Percentiles rank a stretch among this genome's conserved stretches.
These are phyloP conservation scores for Astatotilapia flaviijosephi DNA, from an alignment of 2,113 vertebrate species.

Conservation along the genomic window DNA sequence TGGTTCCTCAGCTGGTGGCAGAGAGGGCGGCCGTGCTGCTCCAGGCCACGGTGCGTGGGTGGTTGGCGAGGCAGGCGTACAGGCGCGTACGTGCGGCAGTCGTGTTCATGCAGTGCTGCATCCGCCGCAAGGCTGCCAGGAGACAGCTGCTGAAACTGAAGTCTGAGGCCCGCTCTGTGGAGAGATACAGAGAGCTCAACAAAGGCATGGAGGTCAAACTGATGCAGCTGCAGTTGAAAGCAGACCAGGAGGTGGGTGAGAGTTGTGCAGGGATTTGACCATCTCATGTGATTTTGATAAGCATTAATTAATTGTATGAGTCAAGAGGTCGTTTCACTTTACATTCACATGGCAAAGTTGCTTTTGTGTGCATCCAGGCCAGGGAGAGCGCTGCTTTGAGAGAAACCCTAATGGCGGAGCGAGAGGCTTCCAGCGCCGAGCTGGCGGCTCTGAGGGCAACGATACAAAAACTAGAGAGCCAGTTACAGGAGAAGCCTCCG, in stretches of 20 bases:
- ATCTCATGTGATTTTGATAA: background rate
- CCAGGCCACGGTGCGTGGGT: conserved; percentile 69
- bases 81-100: conserved; percentile 22
- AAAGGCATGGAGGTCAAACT: conserved; percentile 77
- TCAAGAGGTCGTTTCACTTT: background rate
- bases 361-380: conserved; percentile 40
- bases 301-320: background rate
- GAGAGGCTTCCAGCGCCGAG: conserved; percentile 38
- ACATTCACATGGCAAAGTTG: background rate
- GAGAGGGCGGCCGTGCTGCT: conserved; percentile 58
- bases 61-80: conserved; percentile 61
- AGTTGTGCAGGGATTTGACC: background rate
- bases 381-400: conserved; percentile 58
- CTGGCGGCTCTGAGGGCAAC: conserved; percentile 45
- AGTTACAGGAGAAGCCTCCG: conserved; percentile 3
- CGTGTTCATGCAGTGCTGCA: conserved; percentile 73
- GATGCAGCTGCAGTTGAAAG: conserved; percentile 73
- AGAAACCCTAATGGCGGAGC: conserved; percentile 59
- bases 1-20: conserved; percentile 54
- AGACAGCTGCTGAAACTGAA: conserved; percentile 64
- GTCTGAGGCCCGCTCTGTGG: conserved; percentile 59
- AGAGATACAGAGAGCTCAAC: conserved; percentile 73
- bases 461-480: conserved; percentile 46
- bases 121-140: conserved; percentile 57
- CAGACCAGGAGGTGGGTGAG: conserved; percentile 66